A percentile compares a stretch with the other conserved stretches of the same genome.
Conservation (phyloP, 2,797 vertebrate species). For the Erpetoichthys calabaricus region DNA sequence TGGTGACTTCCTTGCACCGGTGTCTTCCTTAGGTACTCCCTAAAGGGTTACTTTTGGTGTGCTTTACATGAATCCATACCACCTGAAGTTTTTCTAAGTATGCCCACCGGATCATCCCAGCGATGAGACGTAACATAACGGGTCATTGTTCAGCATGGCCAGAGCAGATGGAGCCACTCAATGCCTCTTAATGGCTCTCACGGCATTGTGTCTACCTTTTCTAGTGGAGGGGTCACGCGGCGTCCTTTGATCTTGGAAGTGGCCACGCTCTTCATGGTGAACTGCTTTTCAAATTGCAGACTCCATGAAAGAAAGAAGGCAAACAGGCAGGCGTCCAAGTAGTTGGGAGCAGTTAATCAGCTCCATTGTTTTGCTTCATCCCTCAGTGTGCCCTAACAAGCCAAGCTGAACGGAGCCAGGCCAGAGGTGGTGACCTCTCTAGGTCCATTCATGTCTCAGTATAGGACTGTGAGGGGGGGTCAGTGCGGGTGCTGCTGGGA, state of each 20-base stretch:
- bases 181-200: neutral
- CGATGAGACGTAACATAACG: neutral
- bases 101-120: too few relatives aligned
- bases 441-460: slow-evolving; percentile 19
- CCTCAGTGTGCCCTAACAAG: neutral
- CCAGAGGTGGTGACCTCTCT: neutral
- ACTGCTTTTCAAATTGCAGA: neutral
- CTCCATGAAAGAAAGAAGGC: neutral
- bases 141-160: neutral
- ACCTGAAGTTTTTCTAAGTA: too few relatives aligned
- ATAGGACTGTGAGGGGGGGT: too few relatives aligned
- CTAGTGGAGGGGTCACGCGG: too few relatives aligned
- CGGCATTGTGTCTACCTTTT: neutral
- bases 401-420: neutral
- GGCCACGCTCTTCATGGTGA: neutral
- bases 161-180: neutral
- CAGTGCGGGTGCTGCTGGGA: neutral
- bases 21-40: too few relatives aligned
- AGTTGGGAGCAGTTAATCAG: neutral
- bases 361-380: neutral
- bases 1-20: too few relatives aligned
- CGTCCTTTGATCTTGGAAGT: neutral
- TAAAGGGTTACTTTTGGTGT: too few relatives aligned
- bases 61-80: too few relatives aligned
- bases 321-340: neutral